Evolutionary conservation across 2,888 invertebrate species (phyloP), one percentile per base, ranked within the genome.

Genomic region (Rhagonycha fulva): DNA sequence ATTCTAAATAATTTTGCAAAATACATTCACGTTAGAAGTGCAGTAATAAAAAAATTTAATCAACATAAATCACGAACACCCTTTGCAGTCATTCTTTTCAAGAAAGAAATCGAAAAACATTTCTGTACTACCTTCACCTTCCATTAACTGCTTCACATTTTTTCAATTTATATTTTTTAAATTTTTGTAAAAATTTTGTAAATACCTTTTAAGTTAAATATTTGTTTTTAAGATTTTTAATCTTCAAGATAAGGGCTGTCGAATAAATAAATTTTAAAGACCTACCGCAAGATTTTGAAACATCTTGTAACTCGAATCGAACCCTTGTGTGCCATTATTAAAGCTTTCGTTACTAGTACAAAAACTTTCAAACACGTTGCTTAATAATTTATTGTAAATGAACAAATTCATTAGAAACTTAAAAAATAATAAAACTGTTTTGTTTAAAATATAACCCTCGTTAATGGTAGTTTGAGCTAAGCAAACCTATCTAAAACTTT

Each of bases 401-500:
- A 47, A 47, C 47, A 47, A 47, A 47, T 47, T 47, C n/a, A 47
- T 47, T 47, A 47, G n/a, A 47, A 47, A 47, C n/a, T 47, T 47
- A n/a, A 47, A 47, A 47, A 47, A n/a, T 47, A 47, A 47, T 47
- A 47, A 47, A 47, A 47, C 47, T 47, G 47, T 47, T 47, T 47
- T 47, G 47, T 47, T n/a, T 61, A 68, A 74, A 72, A 72, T 71
- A 67, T 68, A 71, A 68, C 70, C 72, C 32, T 62, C 61, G 67
- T 66, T 61, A 74, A 72, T 70, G 76, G 74, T 63, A 61, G 69
- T 62, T 76, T 63, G 62, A 76, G 74, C 74, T 76, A 74, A 76
- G 73, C 63, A 60, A 74, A 70, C 74, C 76, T 71, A 71, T 71
- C 63, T 60, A 30, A 68, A 76, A 76, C 68, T 76, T 76, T 76